phyloP scores from a whole-genome alignment of 2,888 invertebrate species.

The Mesorhabditis sp. region DNA sequence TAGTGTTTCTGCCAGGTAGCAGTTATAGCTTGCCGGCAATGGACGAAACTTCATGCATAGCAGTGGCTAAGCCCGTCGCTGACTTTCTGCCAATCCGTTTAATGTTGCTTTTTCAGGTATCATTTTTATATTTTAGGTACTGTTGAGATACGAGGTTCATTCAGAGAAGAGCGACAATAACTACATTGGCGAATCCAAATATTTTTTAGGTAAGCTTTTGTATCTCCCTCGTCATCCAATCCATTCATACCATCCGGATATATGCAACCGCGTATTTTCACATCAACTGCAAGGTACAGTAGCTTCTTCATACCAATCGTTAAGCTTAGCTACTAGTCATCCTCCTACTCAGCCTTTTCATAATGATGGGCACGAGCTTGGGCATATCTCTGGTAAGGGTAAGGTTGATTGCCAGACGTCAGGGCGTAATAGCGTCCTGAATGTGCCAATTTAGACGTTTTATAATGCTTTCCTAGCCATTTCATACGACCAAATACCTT shows the following conservation, averaged over 20 bases:
- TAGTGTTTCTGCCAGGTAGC: too few relatives aligned
- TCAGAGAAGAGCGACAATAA: too few relatives aligned
- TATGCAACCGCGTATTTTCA: neutral
- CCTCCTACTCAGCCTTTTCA: neutral
- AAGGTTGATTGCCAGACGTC: neutral
- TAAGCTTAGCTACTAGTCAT: neutral
- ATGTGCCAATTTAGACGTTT: neutral
- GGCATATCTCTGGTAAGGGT: neutral
- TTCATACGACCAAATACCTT: too few relatives aligned
- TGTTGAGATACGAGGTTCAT: too few relatives aligned
- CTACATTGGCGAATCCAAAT: too few relatives aligned
- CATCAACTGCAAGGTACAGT: neutral
- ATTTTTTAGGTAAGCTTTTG: neutral
- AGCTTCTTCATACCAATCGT: neutral
- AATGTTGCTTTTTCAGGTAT: too few relatives aligned
- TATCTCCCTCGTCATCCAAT: neutral
- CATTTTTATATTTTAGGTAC: too few relatives aligned
- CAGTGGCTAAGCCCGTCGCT: too few relatives aligned
- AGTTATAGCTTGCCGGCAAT: too few relatives aligned
- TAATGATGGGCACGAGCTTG: neutral
- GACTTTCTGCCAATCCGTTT: too few relatives aligned
- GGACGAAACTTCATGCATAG: too few relatives aligned
- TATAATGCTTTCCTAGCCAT: neutral
- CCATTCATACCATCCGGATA: neutral
- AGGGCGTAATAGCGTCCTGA: too few relatives aligned